Evolutionary conservation across 2,113 vertebrate species (phyloP).

Genomic region (Pomatostomus ruficeps): DNA sequence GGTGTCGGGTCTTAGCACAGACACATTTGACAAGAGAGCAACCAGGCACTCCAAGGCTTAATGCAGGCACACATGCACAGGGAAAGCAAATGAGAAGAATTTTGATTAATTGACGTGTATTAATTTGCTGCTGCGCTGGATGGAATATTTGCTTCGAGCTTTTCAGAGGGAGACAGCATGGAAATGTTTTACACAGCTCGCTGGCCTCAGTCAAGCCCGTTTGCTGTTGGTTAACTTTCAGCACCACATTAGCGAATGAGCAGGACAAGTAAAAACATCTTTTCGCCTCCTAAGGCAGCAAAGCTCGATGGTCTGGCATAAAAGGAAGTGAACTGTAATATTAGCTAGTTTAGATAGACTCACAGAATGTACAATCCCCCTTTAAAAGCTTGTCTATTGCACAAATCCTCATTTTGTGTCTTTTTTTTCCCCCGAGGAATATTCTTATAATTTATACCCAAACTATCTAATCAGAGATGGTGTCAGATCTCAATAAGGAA

Average conservation of each 20-base stretch:
- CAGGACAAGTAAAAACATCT: not conserved
- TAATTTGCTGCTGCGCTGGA: not conserved
- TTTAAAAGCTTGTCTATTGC: not conserved
- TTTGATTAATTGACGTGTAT: conserved; percentile 39
- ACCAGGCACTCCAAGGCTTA: not conserved
- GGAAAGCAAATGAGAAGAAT: not conserved
- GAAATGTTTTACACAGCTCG: conserved; percentile 3
- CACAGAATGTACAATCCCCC: not conserved
- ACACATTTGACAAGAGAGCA: not conserved
- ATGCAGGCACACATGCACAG: not conserved
- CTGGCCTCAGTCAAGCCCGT: not conserved
- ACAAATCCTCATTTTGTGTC: not conserved
- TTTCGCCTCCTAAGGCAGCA: not conserved
- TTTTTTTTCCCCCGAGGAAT: not conserved
- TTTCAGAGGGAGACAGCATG: not conserved
- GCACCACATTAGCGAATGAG: not conserved
- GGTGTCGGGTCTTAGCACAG: not conserved
- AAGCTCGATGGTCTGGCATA: not conserved
- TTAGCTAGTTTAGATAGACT: not conserved
- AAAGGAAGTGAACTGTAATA: not conserved
- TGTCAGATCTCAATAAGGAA: not conserved
- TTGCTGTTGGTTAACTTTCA: conserved; percentile 9
- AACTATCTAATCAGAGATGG: not conserved
- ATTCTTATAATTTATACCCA: not conserved
- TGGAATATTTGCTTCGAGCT: conserved; percentile 1